These are phyloP conservation scores for Brachyopa scutellaris DNA, from an alignment of 2,888 invertebrate species.

Conservation along the genomic window DNA sequence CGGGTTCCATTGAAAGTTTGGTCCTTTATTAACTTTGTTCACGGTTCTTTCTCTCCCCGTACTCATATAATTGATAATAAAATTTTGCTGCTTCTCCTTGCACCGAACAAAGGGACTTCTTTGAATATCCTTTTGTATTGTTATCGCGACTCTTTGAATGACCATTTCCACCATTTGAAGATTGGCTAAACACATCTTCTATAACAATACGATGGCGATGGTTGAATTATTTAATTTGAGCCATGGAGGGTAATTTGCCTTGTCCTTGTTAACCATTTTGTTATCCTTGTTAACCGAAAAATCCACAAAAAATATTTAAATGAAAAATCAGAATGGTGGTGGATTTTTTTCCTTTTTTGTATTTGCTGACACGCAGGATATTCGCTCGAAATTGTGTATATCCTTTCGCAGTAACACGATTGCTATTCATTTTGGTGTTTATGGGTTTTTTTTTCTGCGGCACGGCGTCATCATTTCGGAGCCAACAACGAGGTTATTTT, in stretches of 20 bases:
- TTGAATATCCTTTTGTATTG: constrained; percentile 45
- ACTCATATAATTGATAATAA: constrained; percentile 62
- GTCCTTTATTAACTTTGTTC: constrained; percentile 51
- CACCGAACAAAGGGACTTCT: constrained; percentile 7
- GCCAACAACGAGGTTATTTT: constrained; percentile 33
- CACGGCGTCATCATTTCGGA: constrained; percentile 2
- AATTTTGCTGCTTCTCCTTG: constrained; percentile 6
- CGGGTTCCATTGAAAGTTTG: constrained; percentile 30
- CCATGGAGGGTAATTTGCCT: constrained; percentile 55
- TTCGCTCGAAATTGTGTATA: constrained; percentile 36
- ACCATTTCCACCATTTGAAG: not conserved
- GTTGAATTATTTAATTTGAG: constrained; percentile 54
- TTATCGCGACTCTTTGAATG: constrained; percentile 38
- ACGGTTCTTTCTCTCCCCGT: constrained; percentile 22
- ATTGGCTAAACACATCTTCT: not conserved
- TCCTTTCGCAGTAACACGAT: constrained; percentile 26
- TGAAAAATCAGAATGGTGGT: constrained; percentile 33
- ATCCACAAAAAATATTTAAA: constrained; percentile 45
- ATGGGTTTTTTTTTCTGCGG: constrained; percentile 46
- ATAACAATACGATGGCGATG: not conserved
- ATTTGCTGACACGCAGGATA: constrained; percentile 66
- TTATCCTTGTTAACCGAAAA: constrained; percentile 52
- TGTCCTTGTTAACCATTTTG: constrained; percentile 48
- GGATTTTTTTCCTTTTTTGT: constrained; percentile 20
- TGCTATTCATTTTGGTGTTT: constrained; percentile 56